These are phyloP conservation scores for Dryobotodes eremita DNA, from an alignment of 2,888 invertebrate species.

Conservation along the genomic window DNA sequence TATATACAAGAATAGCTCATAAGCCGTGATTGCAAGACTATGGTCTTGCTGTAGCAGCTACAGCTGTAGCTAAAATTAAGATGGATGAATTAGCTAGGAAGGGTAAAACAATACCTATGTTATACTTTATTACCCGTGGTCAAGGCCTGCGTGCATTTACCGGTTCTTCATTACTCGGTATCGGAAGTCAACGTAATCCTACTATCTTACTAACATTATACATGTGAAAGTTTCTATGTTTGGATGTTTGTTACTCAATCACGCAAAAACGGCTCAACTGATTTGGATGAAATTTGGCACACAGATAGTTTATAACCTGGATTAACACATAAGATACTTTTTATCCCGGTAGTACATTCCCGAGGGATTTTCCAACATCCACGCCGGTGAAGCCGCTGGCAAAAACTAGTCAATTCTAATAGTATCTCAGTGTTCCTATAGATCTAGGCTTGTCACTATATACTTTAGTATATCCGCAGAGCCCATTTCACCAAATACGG, in stretches of 20 bases:
- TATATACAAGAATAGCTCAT: not conserved
- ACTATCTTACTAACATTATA: no score
- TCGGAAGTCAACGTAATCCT: slow-evolving; percentile 3
- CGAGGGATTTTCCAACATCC: no score
- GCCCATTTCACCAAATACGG: slow-evolving; percentile 6
- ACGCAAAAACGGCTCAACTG: no score
- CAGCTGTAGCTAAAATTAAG: not conserved
- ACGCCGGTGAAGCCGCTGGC: no score
- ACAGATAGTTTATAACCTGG: no score
- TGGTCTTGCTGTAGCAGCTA: no score
- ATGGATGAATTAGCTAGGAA: not conserved
- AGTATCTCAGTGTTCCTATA: slow-evolving; percentile 15
- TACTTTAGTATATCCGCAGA: not conserved
- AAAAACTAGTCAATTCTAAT: slow-evolving; percentile 12
- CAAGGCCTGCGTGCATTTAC: not conserved
- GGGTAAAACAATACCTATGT: not conserved
- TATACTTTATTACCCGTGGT: not conserved
- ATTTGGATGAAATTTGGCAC: no score
- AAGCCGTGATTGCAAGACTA: no score
- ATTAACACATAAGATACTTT: no score
- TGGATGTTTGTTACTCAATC: no score
- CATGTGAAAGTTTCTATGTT: no score
- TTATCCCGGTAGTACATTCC: no score
- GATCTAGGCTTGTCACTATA: not conserved
- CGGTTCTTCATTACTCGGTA: not conserved